Evolutionary conservation across 2,888 invertebrate genomes (phyloP), one percentile per base, ranked within the genome.

Genomic region (Sceliomorpha sp.): DNA sequence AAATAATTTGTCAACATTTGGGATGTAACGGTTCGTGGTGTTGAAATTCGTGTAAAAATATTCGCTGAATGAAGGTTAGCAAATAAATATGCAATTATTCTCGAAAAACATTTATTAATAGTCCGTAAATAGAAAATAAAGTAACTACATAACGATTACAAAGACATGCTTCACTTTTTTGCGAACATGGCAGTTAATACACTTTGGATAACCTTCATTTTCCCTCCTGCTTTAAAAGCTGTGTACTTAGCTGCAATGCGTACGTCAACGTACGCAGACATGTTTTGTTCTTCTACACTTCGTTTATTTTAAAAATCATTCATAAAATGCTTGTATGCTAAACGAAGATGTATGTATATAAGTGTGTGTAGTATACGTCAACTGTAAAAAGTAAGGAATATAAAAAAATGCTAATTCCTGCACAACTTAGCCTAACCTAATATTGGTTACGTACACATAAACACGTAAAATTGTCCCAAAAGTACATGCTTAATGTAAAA

Each of bases 101-200:
- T 63, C 63, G 48, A 55, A 63, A 60, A 63, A 63, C 63, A 63
- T 63, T 63, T 63, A 63, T 63, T 63, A 55, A 26, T 62, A 62
- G 55, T 63, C 27, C 42, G 63, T 53, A 63, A 63, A 62, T 47
- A 63, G 55, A 55, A 63, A 63, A 63, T 55, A 63, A 55, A 48
- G 12, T 45, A 55, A 55, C 48, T 63, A 63, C 63, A 48, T 63
- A 63, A 63, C 63, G 42, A 39, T 55, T 63, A 63, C 34, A 55
- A 63, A 63, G 47, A 63, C 48, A 48, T 55, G 62, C 53, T 47
- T 47, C 40, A 48, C 39, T 55, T 63, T 42, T 47, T 48, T 40
- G 48, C 63, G 40, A 66, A 45, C 47, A 58, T 58, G 58, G 45
- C 66, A 66, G 66, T 66, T 47, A 31, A 56, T 42, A 56, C 27